A percentile compares a stretch with the other conserved stretches of the same genome.
Conservation (phyloP, 2,888 invertebrate genomes). For the Scaeva pyrastri region DNA sequence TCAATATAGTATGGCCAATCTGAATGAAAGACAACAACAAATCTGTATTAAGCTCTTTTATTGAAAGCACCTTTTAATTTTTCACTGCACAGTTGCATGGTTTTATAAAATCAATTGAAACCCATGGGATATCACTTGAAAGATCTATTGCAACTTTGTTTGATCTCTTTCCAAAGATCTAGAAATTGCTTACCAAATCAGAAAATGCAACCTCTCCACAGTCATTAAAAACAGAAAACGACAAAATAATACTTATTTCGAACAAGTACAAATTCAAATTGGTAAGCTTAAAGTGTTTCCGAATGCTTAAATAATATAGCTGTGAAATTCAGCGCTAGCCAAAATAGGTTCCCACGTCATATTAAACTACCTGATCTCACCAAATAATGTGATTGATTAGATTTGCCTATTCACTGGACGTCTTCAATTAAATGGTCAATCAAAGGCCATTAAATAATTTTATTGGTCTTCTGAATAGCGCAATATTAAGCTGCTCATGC, state of each 20-base stretch:
- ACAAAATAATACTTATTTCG: constrained; percentile 13
- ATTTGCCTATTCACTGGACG: constrained; percentile 58
- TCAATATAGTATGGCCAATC: background rate
- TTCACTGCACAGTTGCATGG: background rate
- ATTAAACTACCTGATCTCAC: constrained; percentile 16
- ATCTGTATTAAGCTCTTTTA: background rate
- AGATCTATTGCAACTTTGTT: constrained; percentile 10
- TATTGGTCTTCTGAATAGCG: constrained; percentile 39
- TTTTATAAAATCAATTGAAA: background rate
- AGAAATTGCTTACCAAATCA: constrained; percentile 3
- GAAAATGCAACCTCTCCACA: constrained; percentile 12
- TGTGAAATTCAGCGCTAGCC: constrained; percentile 53
- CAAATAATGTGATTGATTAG: constrained; percentile 36
- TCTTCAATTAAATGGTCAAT: constrained; percentile 64
- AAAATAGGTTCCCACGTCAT: constrained; percentile 55
- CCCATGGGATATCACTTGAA: constrained; percentile 13
- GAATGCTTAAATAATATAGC: constrained; percentile 34
- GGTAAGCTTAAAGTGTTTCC: constrained; percentile 43
- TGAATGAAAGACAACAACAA: background rate
- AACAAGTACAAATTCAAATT: constrained; percentile 28
- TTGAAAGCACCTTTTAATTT: background rate
- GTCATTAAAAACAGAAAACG: constrained; percentile 3
- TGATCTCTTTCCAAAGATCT: constrained; percentile 9
- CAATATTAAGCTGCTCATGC: constrained; percentile 28
- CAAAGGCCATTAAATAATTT: constrained; percentile 67